A percentile compares a stretch with the other conserved stretches of the same genome.
phyloP scores from a whole-genome alignment of 2,797 vertebrate genomes.

The Ibycter americanus region DNA sequence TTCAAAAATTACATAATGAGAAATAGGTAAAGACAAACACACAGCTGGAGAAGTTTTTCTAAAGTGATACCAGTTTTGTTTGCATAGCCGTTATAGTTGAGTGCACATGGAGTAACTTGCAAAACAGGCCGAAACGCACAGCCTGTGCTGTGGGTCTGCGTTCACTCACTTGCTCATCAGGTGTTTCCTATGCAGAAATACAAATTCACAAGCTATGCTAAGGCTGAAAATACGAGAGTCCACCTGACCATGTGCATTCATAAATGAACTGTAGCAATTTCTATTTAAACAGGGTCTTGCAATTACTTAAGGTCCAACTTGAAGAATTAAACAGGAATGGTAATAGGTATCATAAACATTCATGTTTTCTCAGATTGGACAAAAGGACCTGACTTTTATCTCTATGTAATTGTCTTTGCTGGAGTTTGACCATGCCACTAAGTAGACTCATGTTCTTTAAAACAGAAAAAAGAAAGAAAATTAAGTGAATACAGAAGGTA shows the following conservation, averaged over 20 bases:
- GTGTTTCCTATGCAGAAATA: neutral
- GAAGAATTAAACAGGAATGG: neutral
- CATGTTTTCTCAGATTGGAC: neutral
- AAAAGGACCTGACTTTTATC: neutral
- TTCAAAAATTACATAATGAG: neutral
- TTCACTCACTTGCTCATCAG: neutral
- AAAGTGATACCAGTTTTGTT: neutral
- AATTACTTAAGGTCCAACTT: neutral
- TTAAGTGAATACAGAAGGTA: neutral
- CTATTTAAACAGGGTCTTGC: neutral
- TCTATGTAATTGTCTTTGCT: neutral
- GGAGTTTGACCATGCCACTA: neutral
- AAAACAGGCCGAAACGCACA: neutral
- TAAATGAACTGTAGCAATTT: neutral
- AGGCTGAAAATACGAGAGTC: neutral
- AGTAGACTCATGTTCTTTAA: neutral
- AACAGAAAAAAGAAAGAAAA: neutral
- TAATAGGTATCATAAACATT: too few species aligned
- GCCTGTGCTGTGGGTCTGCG: neutral
- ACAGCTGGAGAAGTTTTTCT: neutral
- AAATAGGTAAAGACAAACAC: neutral
- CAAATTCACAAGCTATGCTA: neutral
- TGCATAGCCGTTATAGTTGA: neutral
- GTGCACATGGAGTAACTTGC: neutral
- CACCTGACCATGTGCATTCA: neutral